Conservation (phyloP, 2,888 invertebrate genomes). For the Eremobia ochroleuca region DNA sequence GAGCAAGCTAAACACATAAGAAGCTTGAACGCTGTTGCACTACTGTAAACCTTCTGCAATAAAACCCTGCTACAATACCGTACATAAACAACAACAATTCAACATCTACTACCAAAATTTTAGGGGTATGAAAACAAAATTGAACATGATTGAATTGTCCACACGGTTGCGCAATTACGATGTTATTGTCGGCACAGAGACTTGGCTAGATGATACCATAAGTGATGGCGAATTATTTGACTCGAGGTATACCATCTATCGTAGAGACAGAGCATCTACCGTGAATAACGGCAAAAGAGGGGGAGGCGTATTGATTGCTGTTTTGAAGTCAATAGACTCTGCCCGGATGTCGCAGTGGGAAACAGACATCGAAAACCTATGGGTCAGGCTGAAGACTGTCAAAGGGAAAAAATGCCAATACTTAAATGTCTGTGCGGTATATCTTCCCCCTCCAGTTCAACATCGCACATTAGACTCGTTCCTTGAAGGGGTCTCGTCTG, state of each 20-base stretch:
- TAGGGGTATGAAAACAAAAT: no score
- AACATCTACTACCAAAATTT: no score
- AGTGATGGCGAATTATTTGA: no score
- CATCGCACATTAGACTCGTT: not conserved
- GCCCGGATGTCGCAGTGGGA: not conserved
- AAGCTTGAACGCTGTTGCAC: no score
- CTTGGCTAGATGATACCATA: no score
- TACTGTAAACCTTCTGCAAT: no score
- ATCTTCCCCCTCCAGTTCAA: constrained; percentile 14
- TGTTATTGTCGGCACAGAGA: no score
- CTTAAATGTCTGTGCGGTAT: constrained; percentile 4
- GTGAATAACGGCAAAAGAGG: not conserved
- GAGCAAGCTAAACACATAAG: no score
- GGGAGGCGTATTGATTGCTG: constrained; percentile 18
- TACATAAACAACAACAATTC: no score
- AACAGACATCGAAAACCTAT: constrained; percentile 7
- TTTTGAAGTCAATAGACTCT: constrained; percentile 6
- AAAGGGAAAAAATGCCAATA: not conserved
- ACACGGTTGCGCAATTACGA: no score
- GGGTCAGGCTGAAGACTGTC: not conserved
- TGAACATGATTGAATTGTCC: no score
- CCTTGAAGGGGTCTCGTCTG: not conserved
- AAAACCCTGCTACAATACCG: no score
- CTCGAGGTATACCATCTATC: not conserved
- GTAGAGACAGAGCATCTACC: not conserved